A percentile compares a stretch with the other conserved stretches of the same genome.
These are phyloP conservation scores for Polypedilum vanderplanki DNA, from an alignment of 1,140 invertebrate species.

Conservation along the genomic window DNA sequence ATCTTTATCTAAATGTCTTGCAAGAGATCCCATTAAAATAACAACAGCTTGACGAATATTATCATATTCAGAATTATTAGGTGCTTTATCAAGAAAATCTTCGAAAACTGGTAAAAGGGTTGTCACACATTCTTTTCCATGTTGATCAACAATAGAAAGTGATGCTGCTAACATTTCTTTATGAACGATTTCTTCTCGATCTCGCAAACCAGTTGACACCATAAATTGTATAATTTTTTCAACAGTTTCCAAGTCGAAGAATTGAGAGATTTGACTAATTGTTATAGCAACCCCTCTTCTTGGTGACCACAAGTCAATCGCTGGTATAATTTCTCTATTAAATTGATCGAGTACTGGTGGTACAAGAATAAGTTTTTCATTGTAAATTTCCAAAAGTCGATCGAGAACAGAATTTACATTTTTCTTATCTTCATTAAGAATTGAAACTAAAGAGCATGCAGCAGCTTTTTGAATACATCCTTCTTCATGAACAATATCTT, in stretches of 20 bases:
- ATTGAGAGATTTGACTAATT: slow-evolving; percentile 60
- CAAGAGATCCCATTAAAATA: slow-evolving; percentile 92
- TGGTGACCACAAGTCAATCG: slow-evolving; percentile 77
- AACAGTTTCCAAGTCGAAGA: slow-evolving; percentile 54
- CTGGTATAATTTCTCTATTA: slow-evolving; percentile 77
- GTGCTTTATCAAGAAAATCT: slow-evolving; percentile 81
- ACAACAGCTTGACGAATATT: slow-evolving; percentile 91
- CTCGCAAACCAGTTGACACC: slow-evolving; percentile 78
- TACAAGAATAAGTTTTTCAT: slow-evolving; percentile 69
- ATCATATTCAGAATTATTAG: slow-evolving; percentile 85
- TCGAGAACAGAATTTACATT: slow-evolving; percentile 54
- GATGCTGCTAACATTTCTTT: slow-evolving; percentile 89
- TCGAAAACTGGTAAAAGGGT: slow-evolving; percentile 83
- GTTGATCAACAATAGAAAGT: slow-evolving; percentile 80
- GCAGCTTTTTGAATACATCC: slow-evolving; percentile 71
- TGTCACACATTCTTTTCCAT: slow-evolving; percentile 76
- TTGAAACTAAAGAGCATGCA: slow-evolving; percentile 62
- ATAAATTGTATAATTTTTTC: slow-evolving; percentile 75
- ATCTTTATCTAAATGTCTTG: slow-evolving; percentile 86
- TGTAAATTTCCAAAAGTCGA: slow-evolving; percentile 65
- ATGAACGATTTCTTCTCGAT: slow-evolving; percentile 74
- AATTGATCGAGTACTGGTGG: slow-evolving; percentile 85
- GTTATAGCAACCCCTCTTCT: slow-evolving; percentile 81
- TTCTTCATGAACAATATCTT: slow-evolving; percentile 71
- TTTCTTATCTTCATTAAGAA: slow-evolving; percentile 52